Evolutionary conservation across 2,113 vertebrate species (phyloP).

Genomic region (Tauraco erythrolophus): DNA sequence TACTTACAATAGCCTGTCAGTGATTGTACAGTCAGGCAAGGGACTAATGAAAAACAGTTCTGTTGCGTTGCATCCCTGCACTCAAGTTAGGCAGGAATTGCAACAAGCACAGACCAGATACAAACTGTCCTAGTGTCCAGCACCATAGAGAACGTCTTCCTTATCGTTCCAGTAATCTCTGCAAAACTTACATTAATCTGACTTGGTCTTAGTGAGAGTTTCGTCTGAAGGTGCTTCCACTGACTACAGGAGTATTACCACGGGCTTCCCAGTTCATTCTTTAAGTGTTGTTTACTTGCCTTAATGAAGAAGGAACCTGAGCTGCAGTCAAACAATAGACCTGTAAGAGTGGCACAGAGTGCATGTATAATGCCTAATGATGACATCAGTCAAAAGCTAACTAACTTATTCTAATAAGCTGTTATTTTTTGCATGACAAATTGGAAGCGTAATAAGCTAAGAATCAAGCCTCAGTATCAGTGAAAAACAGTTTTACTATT

Average conservation of each 20-base stretch:
- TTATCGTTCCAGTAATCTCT: neutral
- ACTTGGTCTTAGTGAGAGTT: neutral
- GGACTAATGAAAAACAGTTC: neutral
- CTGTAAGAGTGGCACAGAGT: neutral
- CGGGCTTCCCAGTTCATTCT: neutral
- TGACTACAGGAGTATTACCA: neutral
- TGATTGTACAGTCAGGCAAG: neutral
- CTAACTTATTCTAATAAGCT: neutral
- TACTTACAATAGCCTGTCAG: neutral
- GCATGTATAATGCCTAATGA: neutral
- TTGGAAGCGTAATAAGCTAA: neutral
- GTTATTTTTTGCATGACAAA: neutral
- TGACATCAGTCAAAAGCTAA: neutral
- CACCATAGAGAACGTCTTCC: neutral
- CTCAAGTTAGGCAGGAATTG: neutral
- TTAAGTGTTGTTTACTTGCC: neutral
- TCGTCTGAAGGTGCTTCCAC: neutral
- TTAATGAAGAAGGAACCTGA: neutral
- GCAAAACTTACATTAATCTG: neutral
- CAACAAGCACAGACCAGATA: neutral
- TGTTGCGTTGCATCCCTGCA: neutral
- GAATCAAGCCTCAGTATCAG: neutral
- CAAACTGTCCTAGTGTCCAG: accelerated
- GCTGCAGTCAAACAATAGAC: neutral
- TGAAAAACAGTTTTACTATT: neutral